A percentile compares a stretch with the other conserved stretches of the same genome.
Evolutionary conservation across 1,140 invertebrate species (phyloP).

Genomic region (Drosophila aff.): DNA sequence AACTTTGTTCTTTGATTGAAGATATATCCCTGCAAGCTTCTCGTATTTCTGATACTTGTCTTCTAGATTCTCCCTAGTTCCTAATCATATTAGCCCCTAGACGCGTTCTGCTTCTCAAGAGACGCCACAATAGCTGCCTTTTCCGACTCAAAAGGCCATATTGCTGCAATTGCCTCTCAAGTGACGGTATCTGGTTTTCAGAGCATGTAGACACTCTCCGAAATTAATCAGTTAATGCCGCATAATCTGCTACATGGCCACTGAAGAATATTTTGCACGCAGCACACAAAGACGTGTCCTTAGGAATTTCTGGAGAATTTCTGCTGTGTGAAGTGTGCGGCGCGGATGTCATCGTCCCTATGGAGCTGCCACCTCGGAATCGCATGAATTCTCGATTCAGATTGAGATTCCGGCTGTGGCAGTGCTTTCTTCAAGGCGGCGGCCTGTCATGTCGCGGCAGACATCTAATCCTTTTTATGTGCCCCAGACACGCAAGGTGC

Average conservation of each 20-base stretch:
- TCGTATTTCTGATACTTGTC: too few species aligned
- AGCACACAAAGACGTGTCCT: not conserved
- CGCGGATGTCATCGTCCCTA: conserved; percentile 3
- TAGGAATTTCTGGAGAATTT: conserved; percentile 1
- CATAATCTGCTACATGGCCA: conserved; percentile 12
- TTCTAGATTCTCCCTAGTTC: too few species aligned
- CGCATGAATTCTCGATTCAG: conserved; percentile 25
- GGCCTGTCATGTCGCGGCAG: conserved; percentile 40
- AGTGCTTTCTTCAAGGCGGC: not conserved
- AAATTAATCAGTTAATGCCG: conserved; percentile 28
- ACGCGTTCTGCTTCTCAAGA: not conserved
- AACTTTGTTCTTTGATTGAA: too few species aligned
- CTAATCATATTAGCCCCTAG: not conserved
- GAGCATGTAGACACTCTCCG: conserved; percentile 12
- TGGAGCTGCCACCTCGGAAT: conserved; percentile 22
- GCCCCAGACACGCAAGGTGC: conserved; percentile 55
- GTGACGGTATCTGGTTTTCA: not conserved
- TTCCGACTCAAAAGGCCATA: not conserved
- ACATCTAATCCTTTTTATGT: conserved; percentile 52
- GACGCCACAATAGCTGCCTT: not conserved
- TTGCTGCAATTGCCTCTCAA: not conserved
- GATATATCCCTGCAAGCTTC: not conserved
- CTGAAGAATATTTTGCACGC: not conserved
- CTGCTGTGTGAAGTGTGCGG: conserved; percentile 8
- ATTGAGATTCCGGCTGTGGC: conserved; percentile 22